phyloP scores from a whole-genome alignment of 2,113 vertebrate genomes.

The Thomomys bottae region DNA sequence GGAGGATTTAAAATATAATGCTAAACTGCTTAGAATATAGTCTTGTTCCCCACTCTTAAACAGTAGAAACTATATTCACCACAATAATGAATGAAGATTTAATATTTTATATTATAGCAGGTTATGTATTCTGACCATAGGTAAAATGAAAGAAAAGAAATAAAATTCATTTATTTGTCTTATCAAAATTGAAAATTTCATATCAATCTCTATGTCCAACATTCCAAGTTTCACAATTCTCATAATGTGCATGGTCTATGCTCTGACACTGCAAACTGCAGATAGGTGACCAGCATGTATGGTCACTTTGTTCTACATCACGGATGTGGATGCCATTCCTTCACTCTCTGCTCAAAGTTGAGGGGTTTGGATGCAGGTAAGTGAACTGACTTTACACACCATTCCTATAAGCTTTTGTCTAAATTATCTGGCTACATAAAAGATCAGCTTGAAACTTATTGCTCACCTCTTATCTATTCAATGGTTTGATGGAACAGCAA shows the following conservation, averaged over 20 bases:
- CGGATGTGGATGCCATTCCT: background rate
- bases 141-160: slow-evolving; percentile 25
- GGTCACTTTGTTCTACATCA: background rate
- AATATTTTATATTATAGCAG: background rate
- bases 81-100: slow-evolving; percentile 12
- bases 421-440: slow-evolving; percentile 74
- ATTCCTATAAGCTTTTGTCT: slow-evolving; percentile 61
- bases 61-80: background rate
- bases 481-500: slow-evolving; percentile 71
- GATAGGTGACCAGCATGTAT: background rate
- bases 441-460: slow-evolving; percentile 76
- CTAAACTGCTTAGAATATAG: background rate
- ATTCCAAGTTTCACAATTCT: background rate
- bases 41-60: slow-evolving; percentile 13
- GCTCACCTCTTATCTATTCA: slow-evolving; percentile 74
- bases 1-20: background rate
- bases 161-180: slow-evolving; percentile 40
- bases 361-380: slow-evolving; percentile 23
- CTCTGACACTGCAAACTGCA: background rate
- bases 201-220: background rate
- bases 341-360: slow-evolving; percentile 34
- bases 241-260: background rate
- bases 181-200: background rate
- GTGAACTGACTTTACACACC: slow-evolving; percentile 56
- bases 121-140: background rate